Conservation (phyloP, 2,888 invertebrate genomes). For the Cactoblastis cactorum region DNA sequence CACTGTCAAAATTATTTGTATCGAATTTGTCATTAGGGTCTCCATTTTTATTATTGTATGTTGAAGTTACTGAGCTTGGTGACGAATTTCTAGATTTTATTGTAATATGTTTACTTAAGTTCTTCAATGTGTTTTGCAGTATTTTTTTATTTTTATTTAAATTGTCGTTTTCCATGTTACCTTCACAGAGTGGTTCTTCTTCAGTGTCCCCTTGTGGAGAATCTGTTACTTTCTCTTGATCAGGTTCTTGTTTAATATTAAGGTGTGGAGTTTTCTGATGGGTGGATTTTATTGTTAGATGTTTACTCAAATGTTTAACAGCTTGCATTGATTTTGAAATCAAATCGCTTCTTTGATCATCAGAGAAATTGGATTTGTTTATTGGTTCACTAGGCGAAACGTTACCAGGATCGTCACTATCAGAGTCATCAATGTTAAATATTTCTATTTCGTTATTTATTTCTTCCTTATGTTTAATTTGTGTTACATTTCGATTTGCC, state of each 20-base stretch:
- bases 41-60: slow-evolving; percentile 30
- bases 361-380: slow-evolving; percentile 17
- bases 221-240: slow-evolving; percentile 9
- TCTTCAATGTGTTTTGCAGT: slow-evolving; percentile 50
- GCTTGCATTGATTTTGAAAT: slow-evolving; percentile 26
- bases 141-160: slow-evolving; percentile 22
- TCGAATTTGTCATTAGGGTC: slow-evolving; percentile 26
- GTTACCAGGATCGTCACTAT: slow-evolving; percentile 48
- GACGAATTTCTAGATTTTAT: slow-evolving; percentile 53
- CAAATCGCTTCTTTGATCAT: slow-evolving; percentile 18
- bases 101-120: slow-evolving; percentile 56
- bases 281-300: slow-evolving; percentile 48
- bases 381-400: slow-evolving; percentile 10
- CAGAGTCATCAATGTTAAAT: slow-evolving; percentile 67
- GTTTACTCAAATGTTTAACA: slow-evolving; percentile 48
- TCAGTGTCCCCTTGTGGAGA: slow-evolving; percentile 7
- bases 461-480: slow-evolving; percentile 26
- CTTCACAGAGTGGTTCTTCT: slow-evolving; percentile 13
- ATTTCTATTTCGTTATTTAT: slow-evolving; percentile 55
- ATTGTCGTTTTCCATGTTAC: slow-evolving; percentile 16
- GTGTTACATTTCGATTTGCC: not conserved
- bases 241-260: slow-evolving; percentile 12
- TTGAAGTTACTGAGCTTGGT: slow-evolving; percentile 29
- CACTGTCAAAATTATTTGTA: slow-evolving; percentile 31
- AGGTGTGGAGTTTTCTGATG: slow-evolving; percentile 25